These are phyloP conservation scores for Petroica traversi DNA, from an alignment of 2,113 vertebrate species.

Conservation along the genomic window DNA sequence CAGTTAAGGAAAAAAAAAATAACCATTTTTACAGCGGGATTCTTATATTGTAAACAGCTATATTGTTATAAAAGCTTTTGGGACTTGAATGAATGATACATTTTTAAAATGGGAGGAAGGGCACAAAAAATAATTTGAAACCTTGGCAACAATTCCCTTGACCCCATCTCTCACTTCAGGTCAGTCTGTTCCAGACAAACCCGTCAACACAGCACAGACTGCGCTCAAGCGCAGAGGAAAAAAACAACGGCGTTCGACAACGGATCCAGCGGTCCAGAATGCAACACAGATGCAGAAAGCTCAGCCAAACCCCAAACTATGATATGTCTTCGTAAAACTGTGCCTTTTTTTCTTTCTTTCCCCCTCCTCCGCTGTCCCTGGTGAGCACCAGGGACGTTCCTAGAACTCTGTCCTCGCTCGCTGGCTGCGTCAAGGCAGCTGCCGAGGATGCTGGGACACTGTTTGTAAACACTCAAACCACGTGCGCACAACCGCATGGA, in stretches of 20 bases:
- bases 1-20: slow-evolving; percentile 24
- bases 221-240: fast-evolving
- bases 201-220: background rate
- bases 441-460: slow-evolving; percentile 28
- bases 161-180: background rate
- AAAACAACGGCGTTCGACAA: background rate
- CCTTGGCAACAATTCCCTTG: background rate
- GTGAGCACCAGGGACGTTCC: background rate
- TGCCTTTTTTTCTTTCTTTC: background rate
- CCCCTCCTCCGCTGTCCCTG: background rate
- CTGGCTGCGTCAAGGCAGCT: slow-evolving; percentile 23
- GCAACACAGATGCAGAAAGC: background rate
- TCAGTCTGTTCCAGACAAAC: background rate
- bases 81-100: background rate
- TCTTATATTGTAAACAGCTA: background rate
- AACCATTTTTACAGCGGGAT: background rate
- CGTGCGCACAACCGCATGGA: slow-evolving; percentile 21
- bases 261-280: background rate
- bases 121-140: background rate
- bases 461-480: slow-evolving; percentile 62
- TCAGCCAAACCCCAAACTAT: slow-evolving; percentile 20
- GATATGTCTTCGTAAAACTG: background rate
- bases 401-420: slow-evolving; percentile 4
- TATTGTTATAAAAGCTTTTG: background rate
- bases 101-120: background rate